phyloP scores from a whole-genome alignment of 2,888 invertebrate species.

The Therioaphis trifolii region DNA sequence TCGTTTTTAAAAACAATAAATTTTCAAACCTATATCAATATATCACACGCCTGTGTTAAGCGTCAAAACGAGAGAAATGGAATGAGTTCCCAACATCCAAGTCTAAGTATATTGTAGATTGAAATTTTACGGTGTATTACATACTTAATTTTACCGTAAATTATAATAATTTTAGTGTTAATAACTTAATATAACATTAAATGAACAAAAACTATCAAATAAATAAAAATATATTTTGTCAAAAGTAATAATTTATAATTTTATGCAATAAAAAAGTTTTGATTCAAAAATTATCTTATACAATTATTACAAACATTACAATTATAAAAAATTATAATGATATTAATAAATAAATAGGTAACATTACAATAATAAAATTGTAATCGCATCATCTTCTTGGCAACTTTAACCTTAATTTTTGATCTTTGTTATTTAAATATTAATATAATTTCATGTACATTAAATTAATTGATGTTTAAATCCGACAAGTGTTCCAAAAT shows the following conservation, averaged over 20 bases:
- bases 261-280: conserved; percentile 32
- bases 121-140: neutral
- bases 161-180: neutral
- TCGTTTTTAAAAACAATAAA: no score
- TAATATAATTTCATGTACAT: neutral
- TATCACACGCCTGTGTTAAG: no score
- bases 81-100: neutral
- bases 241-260: conserved; percentile 38
- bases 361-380: conserved; percentile 33
- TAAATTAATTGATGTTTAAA: neutral
- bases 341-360: conserved; percentile 58
- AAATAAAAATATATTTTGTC: conserved; percentile 16
- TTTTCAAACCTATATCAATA: no score
- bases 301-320: conserved; percentile 20
- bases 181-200: neutral
- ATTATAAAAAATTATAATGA: conserved; percentile 28
- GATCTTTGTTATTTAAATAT: conserved; percentile 24
- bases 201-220: neutral
- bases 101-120: neutral
- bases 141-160: neutral
- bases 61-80: neutral
- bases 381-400: neutral
- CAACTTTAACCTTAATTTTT: conserved; percentile 5
- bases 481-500: neutral
- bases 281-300: conserved; percentile 32